Percentiles rank a stretch among this genome's conserved stretches.
Conservation (phyloP, 2,797 vertebrate genomes). For the Rhincodon typus region DNA sequence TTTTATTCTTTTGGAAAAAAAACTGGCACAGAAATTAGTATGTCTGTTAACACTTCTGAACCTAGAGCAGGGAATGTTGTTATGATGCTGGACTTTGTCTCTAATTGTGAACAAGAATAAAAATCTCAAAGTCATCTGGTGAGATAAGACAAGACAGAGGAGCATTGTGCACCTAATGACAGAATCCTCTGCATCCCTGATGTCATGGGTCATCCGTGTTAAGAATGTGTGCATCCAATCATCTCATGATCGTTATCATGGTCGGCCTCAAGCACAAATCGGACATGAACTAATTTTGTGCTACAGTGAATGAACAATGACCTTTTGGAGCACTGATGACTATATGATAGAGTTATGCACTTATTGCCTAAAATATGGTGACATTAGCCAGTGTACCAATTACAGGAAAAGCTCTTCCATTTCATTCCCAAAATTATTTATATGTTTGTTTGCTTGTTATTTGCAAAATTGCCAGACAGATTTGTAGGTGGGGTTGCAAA, state of each 20-base stretch:
- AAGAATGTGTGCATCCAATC: conserved; percentile 99
- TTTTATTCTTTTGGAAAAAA: not conserved
- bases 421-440: conserved; percentile 48
- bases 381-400: conserved; percentile 90
- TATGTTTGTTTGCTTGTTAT: not conserved
- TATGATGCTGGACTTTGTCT: conserved; percentile 50
- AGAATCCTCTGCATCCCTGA: conserved; percentile 81
- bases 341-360: conserved; percentile 65
- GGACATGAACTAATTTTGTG: conserved; percentile 83
- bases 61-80: not conserved
- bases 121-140: conserved; percentile 94
- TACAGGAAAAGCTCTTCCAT: conserved; percentile 84
- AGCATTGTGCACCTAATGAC: conserved; percentile 91
- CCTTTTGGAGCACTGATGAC: conserved; percentile 77
- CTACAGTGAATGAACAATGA: conserved; percentile 95
- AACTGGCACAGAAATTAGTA: not conserved
- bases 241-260: conserved; percentile 96
- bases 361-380: conserved; percentile 86
- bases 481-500: not conserved
- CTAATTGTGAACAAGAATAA: conserved; percentile 98
- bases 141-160: conserved; percentile 94
- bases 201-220: conserved; percentile 99
- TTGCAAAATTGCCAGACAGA: not conserved
- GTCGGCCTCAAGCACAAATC: conserved; percentile 78
- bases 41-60: conserved; percentile 9